Evolutionary conservation across 2,888 invertebrate species (phyloP).

Genomic region (Dicyrtoma fusca): DNA sequence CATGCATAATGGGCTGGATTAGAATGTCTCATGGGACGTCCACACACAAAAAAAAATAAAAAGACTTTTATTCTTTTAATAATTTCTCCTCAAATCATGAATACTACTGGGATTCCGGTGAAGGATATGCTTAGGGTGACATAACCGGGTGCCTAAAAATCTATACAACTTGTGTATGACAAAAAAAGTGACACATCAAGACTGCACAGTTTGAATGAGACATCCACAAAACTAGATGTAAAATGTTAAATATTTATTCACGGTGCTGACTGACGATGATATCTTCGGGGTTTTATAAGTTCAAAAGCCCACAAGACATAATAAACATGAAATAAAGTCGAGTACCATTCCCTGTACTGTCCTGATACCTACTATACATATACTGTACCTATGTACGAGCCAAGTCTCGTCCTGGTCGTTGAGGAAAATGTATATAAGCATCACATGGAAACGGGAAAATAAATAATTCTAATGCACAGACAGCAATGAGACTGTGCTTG

Average conservation of each 20-base stretch:
- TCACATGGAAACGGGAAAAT: not conserved
- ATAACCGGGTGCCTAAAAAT: no score
- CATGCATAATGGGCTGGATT: conserved; percentile 2
- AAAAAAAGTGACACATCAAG: conserved; percentile 20
- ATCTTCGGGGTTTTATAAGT: conserved; percentile 26
- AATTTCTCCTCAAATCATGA: not conserved
- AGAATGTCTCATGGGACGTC: conserved; percentile 7
- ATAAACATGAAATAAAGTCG: conserved; percentile 21
- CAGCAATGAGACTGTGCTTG: not conserved
- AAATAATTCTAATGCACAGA: not conserved
- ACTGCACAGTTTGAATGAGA: not conserved
- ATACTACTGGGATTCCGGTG: not conserved
- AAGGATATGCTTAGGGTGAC: no score
- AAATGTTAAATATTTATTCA: conserved; percentile 16
- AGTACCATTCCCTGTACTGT: conserved; percentile 1
- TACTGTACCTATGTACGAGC: no score
- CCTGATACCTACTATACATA: no score
- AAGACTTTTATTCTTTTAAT: no score
- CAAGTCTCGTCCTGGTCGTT: no score
- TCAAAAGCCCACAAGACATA: conserved; percentile 29
- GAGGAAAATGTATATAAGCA: conserved; percentile 15
- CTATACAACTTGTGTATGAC: conserved; percentile 6
- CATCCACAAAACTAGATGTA: not conserved
- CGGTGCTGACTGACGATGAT: conserved; percentile 24
- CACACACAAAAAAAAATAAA: no score